Evolutionary conservation across 2,113 vertebrate species (phyloP).

Genomic region (Seriola rivoliana): DNA sequence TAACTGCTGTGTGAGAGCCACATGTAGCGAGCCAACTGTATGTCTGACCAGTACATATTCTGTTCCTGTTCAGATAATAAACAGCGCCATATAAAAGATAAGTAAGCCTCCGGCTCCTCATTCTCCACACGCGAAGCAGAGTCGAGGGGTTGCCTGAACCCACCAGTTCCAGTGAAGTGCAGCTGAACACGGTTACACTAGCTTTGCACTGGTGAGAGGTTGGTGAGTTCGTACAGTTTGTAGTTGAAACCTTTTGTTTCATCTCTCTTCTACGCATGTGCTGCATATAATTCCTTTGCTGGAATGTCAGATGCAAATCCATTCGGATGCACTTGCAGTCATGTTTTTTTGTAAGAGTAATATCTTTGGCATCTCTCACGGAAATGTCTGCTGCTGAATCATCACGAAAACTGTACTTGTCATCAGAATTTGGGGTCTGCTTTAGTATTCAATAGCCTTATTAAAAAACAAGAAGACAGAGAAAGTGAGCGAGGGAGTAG

Average conservation of each 20-base stretch:
- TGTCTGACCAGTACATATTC: too few relatives aligned
- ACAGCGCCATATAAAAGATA: too few relatives aligned
- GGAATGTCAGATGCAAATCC: neutral
- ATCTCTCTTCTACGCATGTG: neutral
- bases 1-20: too few relatives aligned
- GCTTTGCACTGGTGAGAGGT: neutral
- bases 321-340: neutral
- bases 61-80: too few relatives aligned
- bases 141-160: too few relatives aligned
- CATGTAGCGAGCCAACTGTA: too few relatives aligned
- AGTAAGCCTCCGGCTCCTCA: too few relatives aligned
- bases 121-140: too few relatives aligned
- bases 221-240: neutral
- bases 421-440: neutral
- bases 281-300: neutral
- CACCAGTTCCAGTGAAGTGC: too few relatives aligned
- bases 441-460: neutral
- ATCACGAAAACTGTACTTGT: neutral
- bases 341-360: neutral
- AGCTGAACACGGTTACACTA: too few relatives aligned
- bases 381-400: slow-evolving; percentile 8
- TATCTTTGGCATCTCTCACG: neutral
- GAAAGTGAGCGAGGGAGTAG: neutral
- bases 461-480: neutral
- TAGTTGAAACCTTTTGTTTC: neutral